Conservation (phyloP, 2,888 invertebrate genomes). For the Muschampia plurimacula region DNA sequence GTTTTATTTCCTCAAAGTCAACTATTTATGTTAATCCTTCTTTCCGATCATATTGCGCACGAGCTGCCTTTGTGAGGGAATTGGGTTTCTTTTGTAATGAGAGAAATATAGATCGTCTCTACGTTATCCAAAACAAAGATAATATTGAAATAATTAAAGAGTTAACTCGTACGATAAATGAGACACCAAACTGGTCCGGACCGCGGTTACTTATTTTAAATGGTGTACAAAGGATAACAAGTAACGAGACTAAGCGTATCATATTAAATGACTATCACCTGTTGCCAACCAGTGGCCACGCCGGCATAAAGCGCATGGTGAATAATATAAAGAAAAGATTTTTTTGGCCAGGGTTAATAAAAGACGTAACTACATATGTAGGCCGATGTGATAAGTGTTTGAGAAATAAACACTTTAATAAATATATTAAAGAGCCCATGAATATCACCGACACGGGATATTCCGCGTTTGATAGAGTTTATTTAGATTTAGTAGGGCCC, state of each 20-base stretch:
- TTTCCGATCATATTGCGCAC: slow-evolving; percentile 36
- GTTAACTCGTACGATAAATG: slow-evolving; percentile 18
- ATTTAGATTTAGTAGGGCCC: slow-evolving; percentile 40
- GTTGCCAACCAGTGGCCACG: slow-evolving; percentile 40
- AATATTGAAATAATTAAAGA: slow-evolving; percentile 26
- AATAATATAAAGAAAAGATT: slow-evolving; percentile 38
- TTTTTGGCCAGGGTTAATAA: slow-evolving; percentile 36
- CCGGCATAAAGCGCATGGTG: slow-evolving; percentile 30
- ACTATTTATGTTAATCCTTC: slow-evolving; percentile 27
- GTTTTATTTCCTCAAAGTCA: slow-evolving; percentile 2
- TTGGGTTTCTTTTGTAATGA: slow-evolving; percentile 32
- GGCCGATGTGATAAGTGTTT: slow-evolving; percentile 43
- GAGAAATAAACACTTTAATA: slow-evolving; percentile 34
- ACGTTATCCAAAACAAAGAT: slow-evolving; percentile 18
- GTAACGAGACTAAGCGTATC: neutral
- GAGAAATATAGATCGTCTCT: slow-evolving; percentile 19
- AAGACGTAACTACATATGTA: slow-evolving; percentile 42
- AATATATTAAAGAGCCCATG: slow-evolving; percentile 39
- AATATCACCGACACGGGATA: slow-evolving; percentile 37
- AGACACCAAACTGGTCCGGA: slow-evolving; percentile 15
- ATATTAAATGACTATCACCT: slow-evolving; percentile 42
- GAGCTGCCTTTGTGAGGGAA: slow-evolving; percentile 38
- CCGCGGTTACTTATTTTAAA: slow-evolving; percentile 29
- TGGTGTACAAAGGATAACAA: slow-evolving; percentile 27
- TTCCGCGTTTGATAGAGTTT: slow-evolving; percentile 41